Conservation (phyloP, 2,797 vertebrate genomes). For the Avahi laniger region DNA sequence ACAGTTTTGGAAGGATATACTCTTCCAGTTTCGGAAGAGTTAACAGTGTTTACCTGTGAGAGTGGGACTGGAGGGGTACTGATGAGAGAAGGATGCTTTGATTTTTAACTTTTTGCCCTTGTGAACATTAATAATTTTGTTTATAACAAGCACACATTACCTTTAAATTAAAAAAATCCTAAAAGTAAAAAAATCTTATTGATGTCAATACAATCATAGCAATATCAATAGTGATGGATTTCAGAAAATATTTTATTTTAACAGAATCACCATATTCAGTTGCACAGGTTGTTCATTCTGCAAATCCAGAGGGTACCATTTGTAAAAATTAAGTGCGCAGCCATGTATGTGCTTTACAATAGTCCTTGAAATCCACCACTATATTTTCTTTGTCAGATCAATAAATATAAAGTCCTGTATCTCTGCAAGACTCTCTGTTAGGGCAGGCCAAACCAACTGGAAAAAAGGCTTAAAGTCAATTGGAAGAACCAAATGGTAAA, state of each 20-base stretch:
- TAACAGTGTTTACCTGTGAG: neutral
- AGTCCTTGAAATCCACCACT: neutral
- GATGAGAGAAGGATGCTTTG: neutral
- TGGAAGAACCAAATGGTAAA: neutral
- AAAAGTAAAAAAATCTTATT: neutral
- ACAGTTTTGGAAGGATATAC: neutral
- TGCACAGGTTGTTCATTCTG: neutral
- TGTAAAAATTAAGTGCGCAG: neutral
- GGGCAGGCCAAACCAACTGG: neutral
- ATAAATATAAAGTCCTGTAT: neutral
- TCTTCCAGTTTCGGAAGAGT: too few species aligned
- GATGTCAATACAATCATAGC: neutral
- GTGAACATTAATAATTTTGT: neutral
- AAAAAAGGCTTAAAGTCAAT: neutral
- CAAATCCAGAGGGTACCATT: neutral
- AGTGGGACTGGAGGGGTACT: neutral
- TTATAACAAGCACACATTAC: neutral
- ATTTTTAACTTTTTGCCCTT: neutral
- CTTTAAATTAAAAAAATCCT: neutral
- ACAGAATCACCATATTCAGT: neutral
- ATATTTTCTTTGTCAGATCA: neutral
- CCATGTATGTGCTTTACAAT: neutral
- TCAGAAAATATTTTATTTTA: slow-evolving; percentile 33
- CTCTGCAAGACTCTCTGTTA: neutral
- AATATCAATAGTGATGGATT: neutral